These are phyloP conservation scores for Chaetodon auriga DNA, from an alignment of 2,113 vertebrate genomes.

Conservation along the genomic window DNA sequence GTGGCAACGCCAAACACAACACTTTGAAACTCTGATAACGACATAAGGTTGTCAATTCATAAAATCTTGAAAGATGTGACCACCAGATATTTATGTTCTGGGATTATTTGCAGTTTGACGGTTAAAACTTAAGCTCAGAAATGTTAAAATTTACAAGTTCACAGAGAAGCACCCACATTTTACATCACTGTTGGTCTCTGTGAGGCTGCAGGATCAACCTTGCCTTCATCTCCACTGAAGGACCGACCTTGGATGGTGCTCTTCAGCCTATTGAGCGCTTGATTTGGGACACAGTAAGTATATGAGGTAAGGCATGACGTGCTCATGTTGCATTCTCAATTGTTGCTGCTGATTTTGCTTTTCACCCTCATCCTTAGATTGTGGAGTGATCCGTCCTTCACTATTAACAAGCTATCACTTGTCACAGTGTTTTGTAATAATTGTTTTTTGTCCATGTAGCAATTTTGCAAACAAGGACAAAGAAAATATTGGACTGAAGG, in stretches of 20 bases:
- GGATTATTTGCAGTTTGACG: not conserved
- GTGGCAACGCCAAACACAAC: not conserved
- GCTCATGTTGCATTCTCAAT: too few species aligned
- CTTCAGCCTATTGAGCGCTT: not conserved
- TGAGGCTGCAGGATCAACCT: not conserved
- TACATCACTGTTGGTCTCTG: not conserved
- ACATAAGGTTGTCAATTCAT: not conserved
- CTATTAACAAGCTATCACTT: not conserved
- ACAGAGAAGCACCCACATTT: not conserved
- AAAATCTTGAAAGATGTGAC: not conserved
- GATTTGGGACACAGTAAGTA: not conserved
- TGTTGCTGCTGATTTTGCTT: too few species aligned
- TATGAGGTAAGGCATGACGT: not conserved
- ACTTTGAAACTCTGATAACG: too few species aligned
- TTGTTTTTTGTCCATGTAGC: not conserved
- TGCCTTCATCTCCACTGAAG: not conserved
- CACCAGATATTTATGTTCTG: not conserved
- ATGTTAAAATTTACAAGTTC: not conserved
- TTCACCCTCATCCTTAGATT: not conserved
- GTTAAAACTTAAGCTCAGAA: not conserved
- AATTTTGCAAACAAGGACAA: not conserved
- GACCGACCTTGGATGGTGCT: not conserved
- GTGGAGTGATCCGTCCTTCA: not conserved
- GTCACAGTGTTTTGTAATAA: not conserved
- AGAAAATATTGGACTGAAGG: not conserved